These are phyloP conservation scores for Ginglymostoma cirratum DNA, from an alignment of 2,113 vertebrate genomes.

Conservation along the genomic window DNA sequence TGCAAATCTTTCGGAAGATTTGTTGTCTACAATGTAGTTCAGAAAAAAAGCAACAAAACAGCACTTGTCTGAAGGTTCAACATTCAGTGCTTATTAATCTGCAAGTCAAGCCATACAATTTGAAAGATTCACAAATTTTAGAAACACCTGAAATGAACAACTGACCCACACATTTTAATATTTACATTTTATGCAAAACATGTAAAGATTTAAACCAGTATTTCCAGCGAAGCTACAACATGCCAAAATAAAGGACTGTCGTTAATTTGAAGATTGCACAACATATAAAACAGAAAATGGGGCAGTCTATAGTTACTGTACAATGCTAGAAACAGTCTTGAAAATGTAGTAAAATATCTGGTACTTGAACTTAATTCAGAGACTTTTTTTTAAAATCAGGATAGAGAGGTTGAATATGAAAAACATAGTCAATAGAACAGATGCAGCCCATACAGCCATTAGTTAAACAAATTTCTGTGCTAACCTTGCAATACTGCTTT, in stretches of 20 bases:
- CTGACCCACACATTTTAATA: conserved; percentile 25
- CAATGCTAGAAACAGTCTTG: background rate
- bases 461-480: conserved; percentile 5
- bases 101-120: background rate
- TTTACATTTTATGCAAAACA: conserved; percentile 32
- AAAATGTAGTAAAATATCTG: background rate
- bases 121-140: background rate
- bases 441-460: background rate
- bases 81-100: background rate
- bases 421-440: background rate
- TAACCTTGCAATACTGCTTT: background rate
- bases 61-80: background rate
- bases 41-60: background rate
- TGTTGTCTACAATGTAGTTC: background rate
- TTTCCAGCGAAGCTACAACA: background rate
- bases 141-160: conserved; percentile 15
- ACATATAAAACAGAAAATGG: conserved; percentile 20
- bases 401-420: background rate
- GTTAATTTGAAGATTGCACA: conserved; percentile 8
- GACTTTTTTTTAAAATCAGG: background rate
- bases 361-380: conserved; percentile 14
- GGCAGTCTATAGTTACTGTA: background rate
- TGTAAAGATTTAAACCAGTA: background rate
- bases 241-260: conserved; percentile 17
- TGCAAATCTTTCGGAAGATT: background rate